Conservation (phyloP, 2,888 invertebrate genomes). For the Loripinus fragilis region DNA sequence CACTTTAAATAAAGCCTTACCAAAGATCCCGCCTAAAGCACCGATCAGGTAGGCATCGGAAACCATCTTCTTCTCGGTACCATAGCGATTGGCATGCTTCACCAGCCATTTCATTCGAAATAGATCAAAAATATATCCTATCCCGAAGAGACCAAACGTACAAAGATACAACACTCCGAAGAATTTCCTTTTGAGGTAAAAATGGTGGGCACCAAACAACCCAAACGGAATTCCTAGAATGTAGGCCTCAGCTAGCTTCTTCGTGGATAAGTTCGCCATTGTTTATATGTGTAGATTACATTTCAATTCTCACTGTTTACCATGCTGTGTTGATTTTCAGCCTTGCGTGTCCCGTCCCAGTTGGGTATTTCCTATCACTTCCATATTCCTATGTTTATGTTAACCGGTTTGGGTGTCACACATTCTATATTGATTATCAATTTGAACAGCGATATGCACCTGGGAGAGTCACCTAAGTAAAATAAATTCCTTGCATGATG, state of each 20-base stretch:
- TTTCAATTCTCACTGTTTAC: not conserved
- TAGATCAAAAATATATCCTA: slow-evolving; percentile 64
- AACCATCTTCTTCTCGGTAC: slow-evolving; percentile 49
- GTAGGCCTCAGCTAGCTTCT: slow-evolving; percentile 58
- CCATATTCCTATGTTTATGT: not conserved
- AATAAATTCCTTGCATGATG: not conserved
- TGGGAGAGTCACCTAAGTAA: not conserved
- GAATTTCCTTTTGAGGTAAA: slow-evolving; percentile 57
- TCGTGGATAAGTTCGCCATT: slow-evolving; percentile 17
- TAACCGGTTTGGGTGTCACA: not conserved
- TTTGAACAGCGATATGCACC: not conserved
- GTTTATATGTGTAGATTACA: slow-evolving; percentile 4
- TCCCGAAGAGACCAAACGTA: slow-evolving; percentile 61
- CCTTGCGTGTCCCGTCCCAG: not conserved
- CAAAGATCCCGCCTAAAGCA: slow-evolving; percentile 47
- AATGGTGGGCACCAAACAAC: slow-evolving; percentile 60
- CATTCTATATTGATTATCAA: not conserved
- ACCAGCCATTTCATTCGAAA: slow-evolving; percentile 60
- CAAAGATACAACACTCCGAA: slow-evolving; percentile 64
- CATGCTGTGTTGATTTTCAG: not conserved
- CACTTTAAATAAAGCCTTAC: slow-evolving; percentile 32
- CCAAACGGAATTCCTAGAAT: slow-evolving; percentile 59
- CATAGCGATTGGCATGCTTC: slow-evolving; percentile 53
- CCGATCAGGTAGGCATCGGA: slow-evolving; percentile 50
- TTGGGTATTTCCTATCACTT: not conserved